A percentile compares a stretch with the other conserved stretches of the same genome.
Conservation (phyloP, 2,797 vertebrate genomes). For the Columba guinea region DNA sequence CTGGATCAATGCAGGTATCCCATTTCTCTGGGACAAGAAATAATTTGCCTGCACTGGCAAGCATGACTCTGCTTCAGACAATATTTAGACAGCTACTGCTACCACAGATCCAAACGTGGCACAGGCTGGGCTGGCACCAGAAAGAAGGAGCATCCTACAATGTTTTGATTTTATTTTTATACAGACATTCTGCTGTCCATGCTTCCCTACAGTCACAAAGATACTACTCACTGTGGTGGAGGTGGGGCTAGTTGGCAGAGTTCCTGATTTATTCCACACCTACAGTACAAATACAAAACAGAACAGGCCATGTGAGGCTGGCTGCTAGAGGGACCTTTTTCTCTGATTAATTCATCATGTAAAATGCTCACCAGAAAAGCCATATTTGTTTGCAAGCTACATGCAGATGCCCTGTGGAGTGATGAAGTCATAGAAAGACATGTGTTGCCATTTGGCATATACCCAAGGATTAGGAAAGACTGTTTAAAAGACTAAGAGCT, state of each 20-base stretch:
- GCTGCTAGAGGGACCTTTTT: slow-evolving; percentile 53
- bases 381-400: slow-evolving; percentile 65
- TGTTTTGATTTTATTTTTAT: slow-evolving; percentile 36
- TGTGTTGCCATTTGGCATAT: slow-evolving; percentile 2
- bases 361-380: slow-evolving; percentile 65
- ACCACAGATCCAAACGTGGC: not conserved
- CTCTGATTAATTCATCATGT: slow-evolving; percentile 55
- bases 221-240: slow-evolving; percentile 76
- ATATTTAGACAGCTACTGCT: not conserved
- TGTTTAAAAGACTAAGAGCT: slow-evolving; percentile 39
- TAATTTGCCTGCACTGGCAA: not conserved
- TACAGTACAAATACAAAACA: slow-evolving; percentile 73
- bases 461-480: slow-evolving; percentile 37
- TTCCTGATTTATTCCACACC: slow-evolving; percentile 79
- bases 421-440: slow-evolving; percentile 55
- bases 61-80: not conserved
- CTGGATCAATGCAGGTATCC: not conserved
- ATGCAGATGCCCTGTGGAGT: slow-evolving; percentile 44
- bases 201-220: slow-evolving; percentile 42
- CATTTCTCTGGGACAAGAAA: not conserved
- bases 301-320: slow-evolving; percentile 60
- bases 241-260: slow-evolving; percentile 77
- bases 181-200: slow-evolving; percentile 45
- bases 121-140: slow-evolving; percentile 26
- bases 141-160: slow-evolving; percentile 14